phyloP scores from a whole-genome alignment of 2,797 vertebrate genomes.

The Choloepus didactylus region DNA sequence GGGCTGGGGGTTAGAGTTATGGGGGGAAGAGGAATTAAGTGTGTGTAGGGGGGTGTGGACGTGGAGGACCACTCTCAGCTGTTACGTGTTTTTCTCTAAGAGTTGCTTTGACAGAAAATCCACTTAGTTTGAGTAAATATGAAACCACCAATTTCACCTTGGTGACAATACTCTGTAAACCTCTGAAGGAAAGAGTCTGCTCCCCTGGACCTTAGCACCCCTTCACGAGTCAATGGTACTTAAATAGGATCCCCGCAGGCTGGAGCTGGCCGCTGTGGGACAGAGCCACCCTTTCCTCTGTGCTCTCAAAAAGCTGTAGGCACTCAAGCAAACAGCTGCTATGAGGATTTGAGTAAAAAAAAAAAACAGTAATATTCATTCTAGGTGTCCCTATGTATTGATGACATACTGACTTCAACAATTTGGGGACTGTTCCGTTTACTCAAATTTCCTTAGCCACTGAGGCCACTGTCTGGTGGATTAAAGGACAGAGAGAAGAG shows the following conservation, averaged over 20 bases:
- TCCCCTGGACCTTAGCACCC: background rate
- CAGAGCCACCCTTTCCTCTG: background rate
- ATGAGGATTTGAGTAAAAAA: background rate
- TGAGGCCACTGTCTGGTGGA: fast-evolving
- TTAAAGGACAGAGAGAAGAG: constrained; percentile 30
- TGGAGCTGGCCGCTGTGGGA: background rate
- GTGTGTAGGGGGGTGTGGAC: no score
- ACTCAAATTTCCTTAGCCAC: background rate
- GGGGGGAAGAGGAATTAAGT: background rate
- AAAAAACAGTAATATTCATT: background rate
- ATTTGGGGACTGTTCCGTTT: background rate
- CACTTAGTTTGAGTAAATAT: background rate
- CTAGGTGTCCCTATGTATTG: background rate
- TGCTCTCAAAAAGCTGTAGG: background rate
- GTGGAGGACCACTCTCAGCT: background rate
- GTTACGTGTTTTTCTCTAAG: constrained; percentile 6
- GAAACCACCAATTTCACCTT: constrained; percentile 63
- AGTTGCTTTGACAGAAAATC: constrained; percentile 49
- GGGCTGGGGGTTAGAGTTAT: background rate
- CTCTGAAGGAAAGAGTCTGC: constrained; percentile 27
- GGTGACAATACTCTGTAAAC: constrained; percentile 19
- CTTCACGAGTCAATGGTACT: constrained; percentile 66
- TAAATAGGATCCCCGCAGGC: constrained; percentile 67
- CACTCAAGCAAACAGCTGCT: background rate
- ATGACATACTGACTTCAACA: background rate